Evolutionary conservation across 2,888 invertebrate genomes (phyloP).

Genomic region (Polia nebulosa): DNA sequence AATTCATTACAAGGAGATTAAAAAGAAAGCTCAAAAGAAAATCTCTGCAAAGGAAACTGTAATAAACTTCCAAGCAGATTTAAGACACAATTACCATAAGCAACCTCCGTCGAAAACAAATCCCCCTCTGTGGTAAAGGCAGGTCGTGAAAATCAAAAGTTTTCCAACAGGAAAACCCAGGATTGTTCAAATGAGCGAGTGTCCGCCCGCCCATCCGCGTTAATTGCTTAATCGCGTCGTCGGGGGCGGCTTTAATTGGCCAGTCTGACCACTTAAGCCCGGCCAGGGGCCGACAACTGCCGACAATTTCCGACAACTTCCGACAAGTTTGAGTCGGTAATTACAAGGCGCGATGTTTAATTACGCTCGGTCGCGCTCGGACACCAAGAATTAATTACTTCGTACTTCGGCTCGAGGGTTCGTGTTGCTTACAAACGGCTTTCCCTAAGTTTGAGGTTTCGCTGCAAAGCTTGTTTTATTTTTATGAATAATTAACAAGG

Average conservation of each 20-base stretch:
- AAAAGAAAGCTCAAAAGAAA: slow-evolving; percentile 47
- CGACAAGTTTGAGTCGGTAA: slow-evolving; percentile 84
- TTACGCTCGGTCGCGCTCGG: slow-evolving; percentile 84
- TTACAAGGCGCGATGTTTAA: slow-evolving; percentile 90
- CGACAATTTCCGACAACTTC: slow-evolving; percentile 79
- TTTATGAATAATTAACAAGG: slow-evolving; percentile 70
- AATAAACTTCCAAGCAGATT: slow-evolving; percentile 59
- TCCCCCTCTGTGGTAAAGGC: slow-evolving; percentile 67
- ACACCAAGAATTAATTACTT: slow-evolving; percentile 87
- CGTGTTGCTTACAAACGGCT: slow-evolving; percentile 73
- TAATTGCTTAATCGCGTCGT: slow-evolving; percentile 90
- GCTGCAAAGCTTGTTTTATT: slow-evolving; percentile 62
- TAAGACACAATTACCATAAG: slow-evolving; percentile 67
- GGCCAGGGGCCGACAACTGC: slow-evolving; percentile 77
- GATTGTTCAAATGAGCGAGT: slow-evolving; percentile 82
- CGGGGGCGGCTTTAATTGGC: slow-evolving; percentile 87
- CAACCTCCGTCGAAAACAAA: slow-evolving; percentile 68
- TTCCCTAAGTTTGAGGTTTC: slow-evolving; percentile 63
- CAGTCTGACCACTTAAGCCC: slow-evolving; percentile 83
- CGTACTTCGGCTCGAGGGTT: slow-evolving; percentile 75
- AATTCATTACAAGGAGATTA: slow-evolving; percentile 48
- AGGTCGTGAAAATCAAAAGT: slow-evolving; percentile 76
- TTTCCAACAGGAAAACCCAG: slow-evolving; percentile 81
- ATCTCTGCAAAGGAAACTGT: slow-evolving; percentile 57
- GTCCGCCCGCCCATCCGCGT: slow-evolving; percentile 88